Evolutionary conservation across 2,888 invertebrate genomes (phyloP).

Genomic region (Luffia ferchaultella): DNA sequence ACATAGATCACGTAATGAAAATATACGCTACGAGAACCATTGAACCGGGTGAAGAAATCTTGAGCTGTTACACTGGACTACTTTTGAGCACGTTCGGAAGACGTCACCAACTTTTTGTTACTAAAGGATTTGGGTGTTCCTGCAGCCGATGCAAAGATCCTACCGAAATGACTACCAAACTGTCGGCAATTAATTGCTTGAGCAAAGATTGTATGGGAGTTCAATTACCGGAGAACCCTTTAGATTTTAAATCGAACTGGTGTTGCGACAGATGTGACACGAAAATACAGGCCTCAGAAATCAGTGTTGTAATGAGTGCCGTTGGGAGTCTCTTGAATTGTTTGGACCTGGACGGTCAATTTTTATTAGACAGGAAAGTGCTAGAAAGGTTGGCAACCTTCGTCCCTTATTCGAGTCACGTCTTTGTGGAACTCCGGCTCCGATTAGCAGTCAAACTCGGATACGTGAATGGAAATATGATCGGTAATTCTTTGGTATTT

Average conservation of each 20-base stretch:
- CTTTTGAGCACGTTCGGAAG: constrained; percentile 72
- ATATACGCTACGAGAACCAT: constrained; percentile 68
- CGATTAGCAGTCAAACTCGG: constrained; percentile 38
- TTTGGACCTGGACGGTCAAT: constrained; percentile 46
- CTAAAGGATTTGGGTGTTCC: constrained; percentile 72
- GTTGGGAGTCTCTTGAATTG: constrained; percentile 64
- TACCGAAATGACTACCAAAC: constrained; percentile 65
- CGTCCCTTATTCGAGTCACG: constrained; percentile 41
- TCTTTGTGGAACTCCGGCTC: constrained; percentile 42
- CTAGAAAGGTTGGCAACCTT: constrained; percentile 37
- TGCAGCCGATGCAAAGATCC: constrained; percentile 71
- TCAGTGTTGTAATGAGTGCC: constrained; percentile 46
- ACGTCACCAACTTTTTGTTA: constrained; percentile 64
- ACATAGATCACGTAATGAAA: constrained; percentile 57
- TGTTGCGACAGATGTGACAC: constrained; percentile 59
- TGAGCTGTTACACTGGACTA: constrained; percentile 71
- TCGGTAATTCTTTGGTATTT: neutral
- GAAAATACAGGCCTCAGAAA: constrained; percentile 39
- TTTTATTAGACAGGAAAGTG: constrained; percentile 41
- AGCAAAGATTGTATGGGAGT: constrained; percentile 56
- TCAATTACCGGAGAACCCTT: constrained; percentile 58
- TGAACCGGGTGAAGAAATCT: constrained; percentile 65
- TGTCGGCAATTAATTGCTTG: constrained; percentile 63
- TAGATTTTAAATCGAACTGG: constrained; percentile 58
- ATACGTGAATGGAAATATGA: constrained; percentile 13